phyloP scores from a whole-genome alignment of 2,113 vertebrate genomes.

The Scatophagus argus region DNA sequence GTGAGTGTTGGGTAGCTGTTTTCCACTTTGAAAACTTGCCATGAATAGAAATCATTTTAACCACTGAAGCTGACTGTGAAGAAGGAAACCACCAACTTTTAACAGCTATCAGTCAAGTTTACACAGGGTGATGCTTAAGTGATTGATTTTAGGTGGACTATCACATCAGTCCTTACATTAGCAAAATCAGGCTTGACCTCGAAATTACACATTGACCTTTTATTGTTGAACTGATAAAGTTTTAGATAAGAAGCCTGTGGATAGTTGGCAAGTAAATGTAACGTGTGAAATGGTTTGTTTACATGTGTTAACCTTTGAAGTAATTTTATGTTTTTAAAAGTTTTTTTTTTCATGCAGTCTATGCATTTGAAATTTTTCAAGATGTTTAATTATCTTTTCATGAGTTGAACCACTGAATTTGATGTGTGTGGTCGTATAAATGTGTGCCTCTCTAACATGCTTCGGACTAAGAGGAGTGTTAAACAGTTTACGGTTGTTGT shows the following conservation, averaged over 20 bases:
- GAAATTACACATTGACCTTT: conserved; percentile 12
- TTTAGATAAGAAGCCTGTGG: conserved; percentile 19
- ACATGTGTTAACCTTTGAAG: conserved; percentile 39
- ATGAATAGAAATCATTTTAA: not conserved
- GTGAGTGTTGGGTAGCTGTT: not conserved
- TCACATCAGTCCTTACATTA: not conserved
- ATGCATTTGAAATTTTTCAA: conserved; percentile 28
- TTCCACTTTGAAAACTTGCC: not conserved
- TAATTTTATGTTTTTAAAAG: conserved; percentile 37
- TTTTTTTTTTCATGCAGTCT: conserved; percentile 16
- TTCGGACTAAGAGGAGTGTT: conserved; percentile 19
- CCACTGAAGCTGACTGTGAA: conserved; percentile 1
- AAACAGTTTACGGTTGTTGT: conserved; percentile 7
- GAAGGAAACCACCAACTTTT: conserved; percentile 13
- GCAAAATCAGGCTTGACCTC: not conserved
- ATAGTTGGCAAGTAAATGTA: conserved; percentile 7
- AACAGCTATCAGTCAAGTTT: not conserved
- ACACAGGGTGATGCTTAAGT: not conserved
- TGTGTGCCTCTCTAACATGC: conserved; percentile 9
- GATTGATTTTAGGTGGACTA: conserved; percentile 3
- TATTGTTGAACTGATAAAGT: conserved; percentile 20
- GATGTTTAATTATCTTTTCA: conserved; percentile 41
- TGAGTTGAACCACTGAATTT: conserved; percentile 73
- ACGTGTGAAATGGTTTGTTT: conserved; percentile 45
- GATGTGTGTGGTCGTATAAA: conserved; percentile 26